Evolutionary conservation across 2,797 vertebrate genomes (phyloP).

Genomic region (Synaphobranchus kaupii): DNA sequence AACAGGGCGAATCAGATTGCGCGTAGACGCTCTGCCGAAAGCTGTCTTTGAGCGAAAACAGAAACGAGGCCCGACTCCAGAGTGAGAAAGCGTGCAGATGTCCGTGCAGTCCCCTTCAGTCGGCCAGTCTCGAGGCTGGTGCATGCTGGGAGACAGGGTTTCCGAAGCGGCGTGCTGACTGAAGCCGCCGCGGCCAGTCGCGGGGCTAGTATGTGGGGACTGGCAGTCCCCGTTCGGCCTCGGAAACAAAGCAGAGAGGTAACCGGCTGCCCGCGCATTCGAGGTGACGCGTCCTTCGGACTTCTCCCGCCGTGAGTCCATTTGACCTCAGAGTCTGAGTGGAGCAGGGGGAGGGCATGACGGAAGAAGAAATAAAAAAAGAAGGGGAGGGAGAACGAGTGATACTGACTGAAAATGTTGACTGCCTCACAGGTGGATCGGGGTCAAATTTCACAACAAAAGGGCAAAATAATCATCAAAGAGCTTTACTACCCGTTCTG

Average conservation of each 20-base stretch:
- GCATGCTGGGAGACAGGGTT: slow-evolving; percentile 6
- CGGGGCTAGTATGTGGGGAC: neutral
- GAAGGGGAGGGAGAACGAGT: neutral
- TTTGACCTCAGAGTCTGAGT: neutral
- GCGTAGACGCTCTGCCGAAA: neutral
- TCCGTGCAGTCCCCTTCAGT: neutral
- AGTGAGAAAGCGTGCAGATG: neutral
- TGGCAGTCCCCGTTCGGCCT: neutral
- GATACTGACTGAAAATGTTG: neutral
- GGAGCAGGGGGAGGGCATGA: neutral
- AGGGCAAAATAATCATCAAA: neutral
- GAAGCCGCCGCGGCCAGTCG: neutral
- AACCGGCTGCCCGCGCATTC: neutral
- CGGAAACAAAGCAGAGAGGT: neutral
- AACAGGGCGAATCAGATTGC: neutral
- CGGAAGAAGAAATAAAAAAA: neutral
- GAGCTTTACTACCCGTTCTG: neutral
- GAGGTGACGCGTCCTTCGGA: neutral
- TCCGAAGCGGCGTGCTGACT: neutral
- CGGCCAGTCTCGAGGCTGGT: neutral
- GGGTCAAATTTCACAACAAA: neutral
- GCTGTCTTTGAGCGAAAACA: neutral
- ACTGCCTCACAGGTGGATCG: neutral
- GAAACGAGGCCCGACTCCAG: neutral
- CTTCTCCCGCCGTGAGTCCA: neutral